phyloP scores from a whole-genome alignment of 2,888 invertebrate genomes.

The Cataglyphis albicans region DNA sequence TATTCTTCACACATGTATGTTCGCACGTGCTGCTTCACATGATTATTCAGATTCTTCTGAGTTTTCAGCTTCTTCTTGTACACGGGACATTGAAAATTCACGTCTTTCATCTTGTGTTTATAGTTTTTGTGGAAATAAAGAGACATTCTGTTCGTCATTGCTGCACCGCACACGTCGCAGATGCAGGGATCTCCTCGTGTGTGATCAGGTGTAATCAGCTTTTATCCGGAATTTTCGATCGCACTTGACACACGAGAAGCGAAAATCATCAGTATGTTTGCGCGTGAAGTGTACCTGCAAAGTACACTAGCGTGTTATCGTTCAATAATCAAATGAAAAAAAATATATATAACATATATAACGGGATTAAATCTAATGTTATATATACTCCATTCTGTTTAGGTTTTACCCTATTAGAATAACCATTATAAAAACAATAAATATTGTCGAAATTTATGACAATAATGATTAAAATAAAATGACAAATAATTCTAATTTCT shows the following conservation, averaged over 20 bases:
- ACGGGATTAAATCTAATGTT: neutral
- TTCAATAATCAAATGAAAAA: neutral
- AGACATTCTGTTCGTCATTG: conserved; percentile 54
- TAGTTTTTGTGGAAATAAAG: conserved; percentile 62
- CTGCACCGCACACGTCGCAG: conserved; percentile 62
- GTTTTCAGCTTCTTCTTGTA: conserved; percentile 74
- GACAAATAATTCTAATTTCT: neutral
- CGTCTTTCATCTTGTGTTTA: conserved; percentile 60
- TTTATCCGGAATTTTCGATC: conserved; percentile 71
- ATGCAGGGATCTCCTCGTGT: conserved; percentile 75
- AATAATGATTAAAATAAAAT: neutral
- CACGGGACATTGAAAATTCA: conserved; percentile 54
- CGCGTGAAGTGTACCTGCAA: conserved; percentile 69
- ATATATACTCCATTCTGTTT: neutral
- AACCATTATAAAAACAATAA: neutral
- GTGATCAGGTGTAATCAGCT: conserved; percentile 64
- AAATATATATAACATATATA: neutral
- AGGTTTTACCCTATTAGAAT: neutral
- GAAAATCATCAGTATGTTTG: conserved; percentile 61
- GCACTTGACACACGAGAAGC: conserved; percentile 71
- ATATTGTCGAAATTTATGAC: neutral
- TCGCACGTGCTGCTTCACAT: conserved; percentile 70
- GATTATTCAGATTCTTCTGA: conserved; percentile 74
- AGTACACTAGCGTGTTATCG: neutral
- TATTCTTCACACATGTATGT: conserved; percentile 70